Evolutionary conservation across 2,888 invertebrate species (phyloP).

Genomic region (Athrips mouffetella): DNA sequence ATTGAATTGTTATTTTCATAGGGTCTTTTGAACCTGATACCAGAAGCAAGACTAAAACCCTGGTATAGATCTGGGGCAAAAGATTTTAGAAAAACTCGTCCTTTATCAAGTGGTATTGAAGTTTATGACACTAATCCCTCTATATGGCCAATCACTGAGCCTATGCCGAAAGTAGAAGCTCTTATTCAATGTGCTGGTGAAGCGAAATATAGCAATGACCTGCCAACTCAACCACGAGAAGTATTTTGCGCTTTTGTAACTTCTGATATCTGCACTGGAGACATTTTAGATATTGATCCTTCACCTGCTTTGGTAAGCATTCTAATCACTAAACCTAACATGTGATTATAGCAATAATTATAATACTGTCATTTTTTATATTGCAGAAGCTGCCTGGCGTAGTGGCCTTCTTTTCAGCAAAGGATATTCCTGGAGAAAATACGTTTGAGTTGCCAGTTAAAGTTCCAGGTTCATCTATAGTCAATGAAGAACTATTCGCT

Average conservation of each 20-base stretch:
- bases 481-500: conserved; percentile 54
- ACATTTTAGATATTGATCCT: conserved; percentile 78
- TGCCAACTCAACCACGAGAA: conserved; percentile 74
- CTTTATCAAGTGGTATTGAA: conserved; percentile 79
- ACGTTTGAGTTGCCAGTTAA: conserved; percentile 45
- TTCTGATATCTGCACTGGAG: conserved; percentile 61
- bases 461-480: conserved; percentile 10
- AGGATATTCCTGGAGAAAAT: conserved; percentile 82
- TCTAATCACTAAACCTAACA: neutral
- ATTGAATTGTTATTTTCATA: conserved; percentile 34
- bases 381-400: conserved; percentile 78
- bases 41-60: conserved; percentile 57
- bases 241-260: conserved; percentile 81
- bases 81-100: conserved; percentile 69
- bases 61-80: conserved; percentile 71
- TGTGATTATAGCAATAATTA: neutral
- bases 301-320: conserved; percentile 79
- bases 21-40: conserved; percentile 75
- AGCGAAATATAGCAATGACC: conserved; percentile 80
- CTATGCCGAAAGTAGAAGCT: conserved; percentile 79
- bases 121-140: conserved; percentile 80
- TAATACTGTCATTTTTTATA: neutral
- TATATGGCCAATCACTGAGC: conserved; percentile 80
- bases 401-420: conserved; percentile 75
- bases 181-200: conserved; percentile 79